A percentile compares a stretch with the other conserved stretches of the same genome.
Evolutionary conservation across 2,113 vertebrate genomes (phyloP).

Genomic region (Brienomyrus brachyistius): DNA sequence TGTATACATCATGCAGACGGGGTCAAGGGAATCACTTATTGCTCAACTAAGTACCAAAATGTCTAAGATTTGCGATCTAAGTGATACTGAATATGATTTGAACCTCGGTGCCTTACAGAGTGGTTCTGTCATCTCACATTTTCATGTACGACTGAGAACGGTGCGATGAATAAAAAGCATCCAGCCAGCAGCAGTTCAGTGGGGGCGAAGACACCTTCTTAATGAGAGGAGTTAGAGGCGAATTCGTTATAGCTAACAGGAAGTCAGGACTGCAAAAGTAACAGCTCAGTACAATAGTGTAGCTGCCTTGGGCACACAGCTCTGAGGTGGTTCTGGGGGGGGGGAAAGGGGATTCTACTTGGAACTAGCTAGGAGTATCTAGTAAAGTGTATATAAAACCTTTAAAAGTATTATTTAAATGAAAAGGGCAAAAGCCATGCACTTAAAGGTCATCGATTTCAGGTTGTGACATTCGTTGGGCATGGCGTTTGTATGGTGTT

Average conservation of each 20-base stretch:
- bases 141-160: not conserved
- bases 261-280: not conserved
- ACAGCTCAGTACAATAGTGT: not conserved
- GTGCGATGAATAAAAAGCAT: not conserved
- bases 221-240: not conserved
- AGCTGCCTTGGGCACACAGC: not conserved
- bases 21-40: not conserved
- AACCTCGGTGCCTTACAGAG: not conserved
- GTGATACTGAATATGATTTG: not conserved
- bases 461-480: not conserved
- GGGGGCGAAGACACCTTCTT: not conserved
- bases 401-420: not conserved
- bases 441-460: slow-evolving; percentile 8
- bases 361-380: not conserved
- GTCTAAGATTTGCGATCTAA: not conserved
- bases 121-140: not conserved
- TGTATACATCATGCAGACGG: not conserved
- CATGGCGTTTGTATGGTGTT: not conserved
- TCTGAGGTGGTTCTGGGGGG: not conserved
- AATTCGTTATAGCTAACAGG: not conserved
- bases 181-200: not conserved
- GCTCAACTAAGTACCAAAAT: not conserved
- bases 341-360: not conserved
- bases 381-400: not conserved
- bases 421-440: not conserved